Evolutionary conservation across 2,888 invertebrate species (phyloP).

Genomic region (Lysandra bellargus): DNA sequence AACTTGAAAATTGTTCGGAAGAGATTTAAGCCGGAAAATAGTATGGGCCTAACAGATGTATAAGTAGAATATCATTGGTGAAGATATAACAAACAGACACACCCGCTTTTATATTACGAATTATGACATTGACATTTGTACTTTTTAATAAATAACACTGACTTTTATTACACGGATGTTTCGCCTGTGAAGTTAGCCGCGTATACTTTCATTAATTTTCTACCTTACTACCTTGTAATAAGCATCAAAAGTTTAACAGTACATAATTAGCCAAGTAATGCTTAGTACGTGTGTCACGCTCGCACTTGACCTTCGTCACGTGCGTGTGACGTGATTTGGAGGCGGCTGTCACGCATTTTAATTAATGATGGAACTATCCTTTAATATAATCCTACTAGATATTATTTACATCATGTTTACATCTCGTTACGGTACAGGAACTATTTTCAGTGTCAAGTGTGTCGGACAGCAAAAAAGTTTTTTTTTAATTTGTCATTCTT

Average conservation of each 20-base stretch:
- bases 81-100: background rate
- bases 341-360: background rate
- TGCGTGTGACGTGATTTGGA: background rate
- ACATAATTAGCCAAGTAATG: background rate
- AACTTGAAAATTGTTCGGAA: too few relatives aligned
- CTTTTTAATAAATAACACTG: background rate
- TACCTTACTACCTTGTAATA: background rate
- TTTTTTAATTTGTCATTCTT: too few relatives aligned
- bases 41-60: too few relatives aligned
- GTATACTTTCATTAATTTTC: background rate
- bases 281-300: background rate
- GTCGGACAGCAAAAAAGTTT: too few relatives aligned
- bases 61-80: too few relatives aligned
- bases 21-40: too few relatives aligned
- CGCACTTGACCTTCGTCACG: constrained; percentile 7
- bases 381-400: background rate
- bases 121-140: background rate
- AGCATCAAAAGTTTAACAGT: background rate
- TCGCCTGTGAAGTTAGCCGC: background rate
- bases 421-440: too few relatives aligned
- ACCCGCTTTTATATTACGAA: background rate
- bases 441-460: too few relatives aligned
- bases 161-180: background rate
- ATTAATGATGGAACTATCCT: background rate
- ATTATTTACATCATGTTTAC: too few relatives aligned